phyloP scores from a whole-genome alignment of 2,113 vertebrate genomes.

The Bagarius yarrelli region DNA sequence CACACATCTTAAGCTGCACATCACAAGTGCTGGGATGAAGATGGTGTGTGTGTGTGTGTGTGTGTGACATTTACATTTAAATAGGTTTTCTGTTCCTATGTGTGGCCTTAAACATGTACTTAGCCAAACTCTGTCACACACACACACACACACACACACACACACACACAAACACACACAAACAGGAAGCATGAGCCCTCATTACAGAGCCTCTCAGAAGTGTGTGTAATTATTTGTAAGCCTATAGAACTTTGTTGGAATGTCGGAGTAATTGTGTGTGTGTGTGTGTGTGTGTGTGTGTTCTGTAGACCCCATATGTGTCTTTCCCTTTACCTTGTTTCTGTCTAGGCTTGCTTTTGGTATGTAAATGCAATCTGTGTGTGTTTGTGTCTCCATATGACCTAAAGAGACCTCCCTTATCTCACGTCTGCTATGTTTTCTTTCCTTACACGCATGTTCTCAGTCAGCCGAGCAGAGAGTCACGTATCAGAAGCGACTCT shows the following conservation, averaged over 20 bases:
- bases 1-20: background rate
- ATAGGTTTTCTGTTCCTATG: conserved; percentile 31
- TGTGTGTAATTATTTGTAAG: conserved; percentile 37
- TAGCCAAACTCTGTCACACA: background rate
- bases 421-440: conserved; percentile 36
- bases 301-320: conserved; percentile 3
- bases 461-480: conserved; percentile 37
- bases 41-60: conserved; percentile 35
- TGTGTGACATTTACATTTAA: conserved; percentile 43
- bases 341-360: conserved; percentile 39
- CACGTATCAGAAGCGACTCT: conserved; percentile 36
- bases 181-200: conserved; percentile 27
- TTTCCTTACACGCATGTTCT: conserved; percentile 18
- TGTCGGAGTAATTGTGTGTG: conserved; percentile 6
- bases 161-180: conserved; percentile 27
- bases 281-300: conserved; percentile 17
- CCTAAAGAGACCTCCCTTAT: conserved; percentile 25
- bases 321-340: conserved; percentile 4
- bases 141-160: conserved; percentile 5
- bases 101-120: conserved; percentile 29
- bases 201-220: conserved; percentile 39
- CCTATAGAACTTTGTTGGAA: background rate
- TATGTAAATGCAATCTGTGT: conserved; percentile 17
- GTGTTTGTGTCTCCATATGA: background rate
- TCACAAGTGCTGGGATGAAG: too few species aligned